Base-by-base conservation (phyloP, 1,140 invertebrate species). In the Eumaeus atala region DNA sequence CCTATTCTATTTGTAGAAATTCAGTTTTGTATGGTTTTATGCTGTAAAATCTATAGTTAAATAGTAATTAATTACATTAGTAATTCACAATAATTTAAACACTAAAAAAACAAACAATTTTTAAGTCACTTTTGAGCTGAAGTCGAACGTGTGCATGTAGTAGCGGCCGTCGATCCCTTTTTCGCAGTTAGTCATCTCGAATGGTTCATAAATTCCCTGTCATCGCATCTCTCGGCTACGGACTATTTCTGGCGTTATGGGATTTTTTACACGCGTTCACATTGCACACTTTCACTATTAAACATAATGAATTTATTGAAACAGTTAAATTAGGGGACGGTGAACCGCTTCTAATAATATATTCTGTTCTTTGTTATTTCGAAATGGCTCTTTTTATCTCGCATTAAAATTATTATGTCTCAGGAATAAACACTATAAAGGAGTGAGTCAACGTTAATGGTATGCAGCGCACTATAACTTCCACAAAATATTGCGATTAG, bases 171-270 rank as follows among this genome's bases (percentile, higher is more conserved):
- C 18, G 47, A 54, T 62, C 64, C 64, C 67, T 55, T 65, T 68
- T 68, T 65, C 66, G 72, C 76, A 77, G 74, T 84, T 76, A 72
- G 64, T 84, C 78, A 82, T 72, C 57, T 58, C 49, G 74, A 74
- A 73, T 74, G 78, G 77, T 72, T 82, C 73, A 84, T 84, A 84
- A 84, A 84, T 84, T 77, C 70, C 57, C 73, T 77, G 81, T 81
- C 81, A 80, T 76, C 78, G 72, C 67, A 33, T 62, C 67, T 64
- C 59, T 36, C 36, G 61, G 63, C 66, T 64, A 58, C 53, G 52
- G 55, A 68, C 70, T 84, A 84, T 84, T 84, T 68, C 74, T 61
- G 77, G 74, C 67, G 51, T 51, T 52, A 52, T 55, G 40, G 49
- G 51, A 34, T 76, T 74, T 77, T 70, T 70, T 67, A 58, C 50